These are phyloP conservation scores for Pteromalus puparum DNA, from an alignment of 1,140 invertebrate species.

Conservation along the genomic window DNA sequence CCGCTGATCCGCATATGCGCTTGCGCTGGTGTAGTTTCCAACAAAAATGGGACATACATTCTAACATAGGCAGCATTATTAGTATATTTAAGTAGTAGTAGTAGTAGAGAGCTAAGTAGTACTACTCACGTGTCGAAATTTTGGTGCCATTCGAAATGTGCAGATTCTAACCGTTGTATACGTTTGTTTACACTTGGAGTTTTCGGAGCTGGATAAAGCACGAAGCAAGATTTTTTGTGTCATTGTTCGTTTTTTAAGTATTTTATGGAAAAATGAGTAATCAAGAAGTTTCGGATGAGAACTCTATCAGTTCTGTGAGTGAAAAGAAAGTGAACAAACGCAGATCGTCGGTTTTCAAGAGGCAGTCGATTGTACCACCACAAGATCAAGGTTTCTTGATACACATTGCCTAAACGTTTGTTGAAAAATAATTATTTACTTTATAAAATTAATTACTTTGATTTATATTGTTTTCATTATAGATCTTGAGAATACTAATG, in stretches of 20 bases:
- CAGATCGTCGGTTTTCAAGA: conserved; percentile 61
- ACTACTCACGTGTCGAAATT: too few relatives aligned
- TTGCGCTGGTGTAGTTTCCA: too few relatives aligned
- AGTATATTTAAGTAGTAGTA: too few relatives aligned
- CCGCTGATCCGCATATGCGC: too few relatives aligned
- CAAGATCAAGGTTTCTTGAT: conserved; percentile 54
- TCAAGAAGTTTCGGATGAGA: background rate
- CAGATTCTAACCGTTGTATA: background rate
- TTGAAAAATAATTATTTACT: background rate
- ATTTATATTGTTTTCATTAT: background rate
- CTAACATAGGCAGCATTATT: too few relatives aligned
- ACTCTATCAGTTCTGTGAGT: background rate
- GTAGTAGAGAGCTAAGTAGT: too few relatives aligned
- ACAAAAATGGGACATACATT: too few relatives aligned
- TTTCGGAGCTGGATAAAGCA: background rate
- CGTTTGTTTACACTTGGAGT: background rate
- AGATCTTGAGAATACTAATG: conserved; percentile 34
- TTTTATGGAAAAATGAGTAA: conserved; percentile 11
- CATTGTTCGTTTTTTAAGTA: too few relatives aligned
- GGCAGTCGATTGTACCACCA: conserved; percentile 24
- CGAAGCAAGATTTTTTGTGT: too few relatives aligned
- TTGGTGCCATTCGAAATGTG: too few relatives aligned
- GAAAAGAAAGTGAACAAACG: conserved; percentile 55
- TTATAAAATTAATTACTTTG: background rate
- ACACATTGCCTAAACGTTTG: background rate